Percentiles rank a stretch among this genome's conserved stretches.
phyloP scores from a whole-genome alignment of 2,888 invertebrate species.

The Limenitis camilla region DNA sequence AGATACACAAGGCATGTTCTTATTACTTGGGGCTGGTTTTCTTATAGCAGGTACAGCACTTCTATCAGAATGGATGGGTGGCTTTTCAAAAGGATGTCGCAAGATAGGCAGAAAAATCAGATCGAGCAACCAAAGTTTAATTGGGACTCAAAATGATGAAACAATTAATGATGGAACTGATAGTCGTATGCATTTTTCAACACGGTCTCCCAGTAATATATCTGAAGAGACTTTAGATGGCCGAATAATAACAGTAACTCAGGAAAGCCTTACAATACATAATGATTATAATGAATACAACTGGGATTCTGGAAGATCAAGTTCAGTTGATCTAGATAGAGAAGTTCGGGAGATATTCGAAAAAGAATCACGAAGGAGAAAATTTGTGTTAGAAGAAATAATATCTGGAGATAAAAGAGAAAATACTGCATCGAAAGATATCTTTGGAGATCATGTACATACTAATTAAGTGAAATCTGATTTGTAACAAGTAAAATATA shows the following conservation, averaged over 20 bases:
- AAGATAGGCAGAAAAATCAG: slow-evolving; percentile 25
- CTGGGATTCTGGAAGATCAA: slow-evolving; percentile 52
- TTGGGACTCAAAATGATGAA: slow-evolving; percentile 31
- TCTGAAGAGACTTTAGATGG: slow-evolving; percentile 54
- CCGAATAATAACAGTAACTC: slow-evolving; percentile 48
- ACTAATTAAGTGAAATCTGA: too few species aligned
- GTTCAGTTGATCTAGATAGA: slow-evolving; percentile 55
- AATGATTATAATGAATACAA: slow-evolving; percentile 35
- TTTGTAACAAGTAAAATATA: too few species aligned
- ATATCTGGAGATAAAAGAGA: slow-evolving; percentile 30
- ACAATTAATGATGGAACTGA: slow-evolving; percentile 25
- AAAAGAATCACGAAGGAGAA: slow-evolving; percentile 39
- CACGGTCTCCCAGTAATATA: slow-evolving; percentile 37
- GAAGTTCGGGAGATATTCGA: slow-evolving; percentile 63
- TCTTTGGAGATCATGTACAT: slow-evolving; percentile 47
- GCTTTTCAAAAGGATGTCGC: slow-evolving; percentile 76
- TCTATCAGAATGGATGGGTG: slow-evolving; percentile 81
- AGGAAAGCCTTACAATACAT: slow-evolving; percentile 51
- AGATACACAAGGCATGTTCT: slow-evolving; percentile 88
- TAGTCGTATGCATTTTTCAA: slow-evolving; percentile 35
- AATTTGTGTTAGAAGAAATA: slow-evolving; percentile 28
- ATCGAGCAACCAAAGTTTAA: slow-evolving; percentile 32
- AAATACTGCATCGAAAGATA: slow-evolving; percentile 38
- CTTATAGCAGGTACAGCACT: slow-evolving; percentile 77
- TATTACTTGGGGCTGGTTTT: slow-evolving; percentile 82